A percentile compares a stretch with the other conserved stretches of the same genome.
Conservation (phyloP, 2,113 vertebrate species). For the Malurus melanocephalus region DNA sequence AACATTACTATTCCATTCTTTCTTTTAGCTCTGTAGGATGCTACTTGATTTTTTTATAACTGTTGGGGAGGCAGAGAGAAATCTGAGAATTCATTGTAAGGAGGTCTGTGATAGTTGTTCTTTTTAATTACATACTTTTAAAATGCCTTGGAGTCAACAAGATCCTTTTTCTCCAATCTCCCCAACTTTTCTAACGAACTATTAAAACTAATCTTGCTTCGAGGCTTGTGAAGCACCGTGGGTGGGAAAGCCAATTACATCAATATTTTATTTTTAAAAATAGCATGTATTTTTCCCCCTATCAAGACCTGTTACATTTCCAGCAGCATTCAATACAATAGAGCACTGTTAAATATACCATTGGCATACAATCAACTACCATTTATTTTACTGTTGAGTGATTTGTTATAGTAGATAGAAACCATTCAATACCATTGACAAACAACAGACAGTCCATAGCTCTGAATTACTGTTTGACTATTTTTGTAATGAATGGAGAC, state of each 20-base stretch:
- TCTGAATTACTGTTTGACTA: slow-evolving; percentile 64
- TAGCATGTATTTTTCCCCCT: slow-evolving; percentile 49
- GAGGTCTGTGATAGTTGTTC: slow-evolving; percentile 24
- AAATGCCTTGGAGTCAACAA: slow-evolving; percentile 54
- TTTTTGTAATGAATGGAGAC: slow-evolving; percentile 73
- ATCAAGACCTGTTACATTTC: slow-evolving; percentile 65
- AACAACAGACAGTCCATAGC: slow-evolving; percentile 63
- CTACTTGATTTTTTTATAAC: slow-evolving; percentile 9
- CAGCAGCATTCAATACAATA: slow-evolving; percentile 66
- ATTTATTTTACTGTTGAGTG: slow-evolving; percentile 70
- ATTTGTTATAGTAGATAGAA: slow-evolving; percentile 70
- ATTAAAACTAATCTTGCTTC: slow-evolving; percentile 64
- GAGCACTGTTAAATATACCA: slow-evolving; percentile 70
- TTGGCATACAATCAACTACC: slow-evolving; percentile 66
- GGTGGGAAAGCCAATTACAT: slow-evolving; percentile 72
- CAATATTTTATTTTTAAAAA: slow-evolving; percentile 76
- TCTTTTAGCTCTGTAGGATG: slow-evolving; percentile 30
- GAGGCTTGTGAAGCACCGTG: slow-evolving; percentile 57
- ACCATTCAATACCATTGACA: slow-evolving; percentile 70
- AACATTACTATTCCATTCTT: slow-evolving; percentile 49
- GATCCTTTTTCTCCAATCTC: slow-evolving; percentile 39
- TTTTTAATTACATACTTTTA: slow-evolving; percentile 58
- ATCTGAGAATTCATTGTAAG: slow-evolving; percentile 19
- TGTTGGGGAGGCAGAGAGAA: neutral
- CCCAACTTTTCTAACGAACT: slow-evolving; percentile 56